Evolutionary conservation across 1,140 invertebrate species (phyloP).

Genomic region (Rhyacophila brunnea): DNA sequence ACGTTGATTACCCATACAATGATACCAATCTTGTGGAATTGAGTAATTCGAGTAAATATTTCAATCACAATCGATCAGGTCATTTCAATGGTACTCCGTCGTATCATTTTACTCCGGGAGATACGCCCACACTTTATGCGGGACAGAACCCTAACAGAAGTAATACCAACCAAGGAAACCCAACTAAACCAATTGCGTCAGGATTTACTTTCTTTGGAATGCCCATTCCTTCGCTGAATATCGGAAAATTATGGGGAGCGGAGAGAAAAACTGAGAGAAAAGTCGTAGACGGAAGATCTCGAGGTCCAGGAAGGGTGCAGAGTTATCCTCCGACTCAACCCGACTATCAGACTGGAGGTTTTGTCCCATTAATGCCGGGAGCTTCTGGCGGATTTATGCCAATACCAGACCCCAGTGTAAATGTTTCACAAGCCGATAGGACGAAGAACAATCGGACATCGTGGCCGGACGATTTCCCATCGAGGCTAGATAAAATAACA

Average conservation of each 20-base stretch:
- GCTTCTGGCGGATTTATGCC: conserved; percentile 69
- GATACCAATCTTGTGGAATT: conserved; percentile 50
- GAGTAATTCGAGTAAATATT: conserved; percentile 34
- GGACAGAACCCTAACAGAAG: conserved; percentile 55
- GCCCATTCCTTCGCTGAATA: conserved; percentile 71
- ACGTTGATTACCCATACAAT: conserved; percentile 70
- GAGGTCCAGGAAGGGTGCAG: conserved; percentile 46
- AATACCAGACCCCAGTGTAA: conserved; percentile 57
- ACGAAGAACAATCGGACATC: conserved; percentile 25
- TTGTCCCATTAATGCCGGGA: conserved; percentile 67
- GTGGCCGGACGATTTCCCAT: conserved; percentile 31
- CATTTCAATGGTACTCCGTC: conserved; percentile 36
- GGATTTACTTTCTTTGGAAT: conserved; percentile 82
- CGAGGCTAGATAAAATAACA: conserved; percentile 8
- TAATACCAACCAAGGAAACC: conserved; percentile 38
- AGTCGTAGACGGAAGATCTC: conserved; percentile 44
- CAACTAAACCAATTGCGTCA: conserved; percentile 40
- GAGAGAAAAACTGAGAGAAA: conserved; percentile 52
- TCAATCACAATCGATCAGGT: conserved; percentile 15
- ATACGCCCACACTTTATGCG: conserved; percentile 67
- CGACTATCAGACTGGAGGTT: conserved; percentile 69
- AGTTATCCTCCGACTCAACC: conserved; percentile 56
- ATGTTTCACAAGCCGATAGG: conserved; percentile 34
- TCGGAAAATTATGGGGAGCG: conserved; percentile 61
- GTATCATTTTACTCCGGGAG: conserved; percentile 53